phyloP scores from a whole-genome alignment of 2,888 invertebrate species.

The Chymomyza amoena region DNA sequence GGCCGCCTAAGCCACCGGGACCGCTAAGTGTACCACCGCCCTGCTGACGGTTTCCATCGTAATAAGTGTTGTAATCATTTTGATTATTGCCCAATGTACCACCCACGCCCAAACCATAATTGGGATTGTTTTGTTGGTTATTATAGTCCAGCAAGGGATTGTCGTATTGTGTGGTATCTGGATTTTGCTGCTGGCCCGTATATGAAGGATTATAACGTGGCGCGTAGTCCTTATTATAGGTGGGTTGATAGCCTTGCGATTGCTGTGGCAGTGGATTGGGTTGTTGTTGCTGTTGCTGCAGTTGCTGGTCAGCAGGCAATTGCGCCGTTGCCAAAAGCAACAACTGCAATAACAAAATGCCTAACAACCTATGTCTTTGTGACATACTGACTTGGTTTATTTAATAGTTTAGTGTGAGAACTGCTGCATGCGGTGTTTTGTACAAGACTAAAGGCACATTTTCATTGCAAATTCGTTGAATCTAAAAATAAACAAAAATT shows the following conservation, averaged over 20 bases:
- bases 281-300: slow-evolving; percentile 23
- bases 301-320: slow-evolving; percentile 34
- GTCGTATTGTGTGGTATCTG: slow-evolving; percentile 63
- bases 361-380: slow-evolving; percentile 16
- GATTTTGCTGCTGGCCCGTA: slow-evolving; percentile 60
- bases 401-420: slow-evolving; percentile 22
- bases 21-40: slow-evolving; percentile 20
- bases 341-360: slow-evolving; percentile 24
- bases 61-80: slow-evolving; percentile 46
- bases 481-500: slow-evolving; percentile 48
- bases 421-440: slow-evolving; percentile 34
- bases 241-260: slow-evolving; percentile 64
- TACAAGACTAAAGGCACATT: slow-evolving; percentile 64
- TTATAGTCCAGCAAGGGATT: slow-evolving; percentile 68
- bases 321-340: slow-evolving; percentile 41
- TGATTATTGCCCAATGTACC: slow-evolving; percentile 20
- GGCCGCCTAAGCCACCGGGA: slow-evolving; percentile 5
- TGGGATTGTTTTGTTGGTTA: slow-evolving; percentile 47
- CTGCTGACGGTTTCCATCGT: slow-evolving; percentile 28
- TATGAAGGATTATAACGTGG: slow-evolving; percentile 75
- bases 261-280: slow-evolving; percentile 31
- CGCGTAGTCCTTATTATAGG: slow-evolving; percentile 72
- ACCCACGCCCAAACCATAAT: slow-evolving; percentile 24
- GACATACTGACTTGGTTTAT: slow-evolving; percentile 50
- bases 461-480: slow-evolving; percentile 35